Evolutionary conservation across 2,888 invertebrate genomes (phyloP), one percentile per base, ranked within the genome.

Genomic region (Melanostoma mellinum): DNA sequence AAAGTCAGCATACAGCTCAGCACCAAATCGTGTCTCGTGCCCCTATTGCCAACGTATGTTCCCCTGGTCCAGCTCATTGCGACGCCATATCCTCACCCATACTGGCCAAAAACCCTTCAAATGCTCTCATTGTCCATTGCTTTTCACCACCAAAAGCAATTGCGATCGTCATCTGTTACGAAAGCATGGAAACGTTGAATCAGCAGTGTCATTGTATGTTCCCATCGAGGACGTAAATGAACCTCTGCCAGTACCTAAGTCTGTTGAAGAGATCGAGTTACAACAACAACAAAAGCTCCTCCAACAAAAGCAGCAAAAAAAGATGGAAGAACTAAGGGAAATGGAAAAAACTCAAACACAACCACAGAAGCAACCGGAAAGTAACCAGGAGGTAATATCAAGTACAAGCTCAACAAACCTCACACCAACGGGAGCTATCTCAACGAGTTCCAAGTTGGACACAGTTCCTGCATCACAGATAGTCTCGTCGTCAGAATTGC

Each of bases 91-190:
- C 44, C 87, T 91, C 4, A 99, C 99, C 0, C 99, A 99, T 90
- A 99, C 98, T 0, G 98, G 96, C 2, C 98, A 98, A 89, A 99
- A 99, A 89, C 99, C 99, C 0, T 99, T 96, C 92, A 97, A 98
- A 89, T 99, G 99, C 90, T 95, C 96, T 0, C 96, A 97, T 88
- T 99, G 99, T 89, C 96, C 97, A 0, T 93, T 98, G 6, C 94
- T 97, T 1, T 99, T 99, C 90, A 99, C 98, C 42, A 99, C 98
- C 0, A 99, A 99, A 90, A 98, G 98, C 6, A 99, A 99, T 91
- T 97, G 99, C 90, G 99, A 99, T 89, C 96, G 99, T 8, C 99
- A 99, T 90, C 92, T 99, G 77, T 92, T 97, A 67, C 93, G 98
- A 44, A 98, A 98, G 88, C 98, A 98, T 89, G 95, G 95, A 80